Conservation (phyloP, 2,113 vertebrate genomes). For the Rhizomys pruinosus region DNA sequence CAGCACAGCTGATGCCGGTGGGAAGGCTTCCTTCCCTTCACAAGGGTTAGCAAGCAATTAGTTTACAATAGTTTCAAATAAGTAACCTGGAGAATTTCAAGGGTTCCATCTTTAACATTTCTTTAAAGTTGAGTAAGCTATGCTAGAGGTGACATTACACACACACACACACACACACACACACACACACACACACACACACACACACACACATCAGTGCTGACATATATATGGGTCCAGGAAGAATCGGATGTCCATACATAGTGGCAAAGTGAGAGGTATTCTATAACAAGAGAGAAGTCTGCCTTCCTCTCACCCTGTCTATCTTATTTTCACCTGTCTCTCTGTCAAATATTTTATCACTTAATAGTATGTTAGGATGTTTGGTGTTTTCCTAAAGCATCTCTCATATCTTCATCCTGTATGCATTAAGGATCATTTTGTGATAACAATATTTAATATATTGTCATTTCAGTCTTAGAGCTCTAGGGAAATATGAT, state of each 20-base stretch:
- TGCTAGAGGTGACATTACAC: neutral
- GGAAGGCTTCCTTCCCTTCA: neutral
- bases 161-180: neutral
- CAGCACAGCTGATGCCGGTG: neutral
- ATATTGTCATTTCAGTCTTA: neutral
- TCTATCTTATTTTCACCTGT: neutral
- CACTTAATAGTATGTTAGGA: neutral
- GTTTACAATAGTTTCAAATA: constrained; percentile 15
- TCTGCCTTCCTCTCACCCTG: neutral
- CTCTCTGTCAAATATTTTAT: neutral
- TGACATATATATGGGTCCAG: neutral
- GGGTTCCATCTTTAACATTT: constrained; percentile 10
- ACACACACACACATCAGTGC: neutral
- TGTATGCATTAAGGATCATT: neutral
- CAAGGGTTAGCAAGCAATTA: neutral
- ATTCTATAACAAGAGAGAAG: neutral
- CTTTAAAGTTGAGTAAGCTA: constrained; percentile 5
- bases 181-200: neutral
- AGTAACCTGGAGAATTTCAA: constrained; percentile 5
- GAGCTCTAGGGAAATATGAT: neutral
- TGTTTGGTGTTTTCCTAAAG: neutral
- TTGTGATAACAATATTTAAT: neutral
- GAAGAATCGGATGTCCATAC: neutral
- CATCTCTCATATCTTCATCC: neutral
- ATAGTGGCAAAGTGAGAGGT: neutral